Percentiles rank a stretch among this genome's conserved stretches.
Evolutionary conservation across 2,888 invertebrate genomes (phyloP).

Genomic region (Tineola bisselliella): DNA sequence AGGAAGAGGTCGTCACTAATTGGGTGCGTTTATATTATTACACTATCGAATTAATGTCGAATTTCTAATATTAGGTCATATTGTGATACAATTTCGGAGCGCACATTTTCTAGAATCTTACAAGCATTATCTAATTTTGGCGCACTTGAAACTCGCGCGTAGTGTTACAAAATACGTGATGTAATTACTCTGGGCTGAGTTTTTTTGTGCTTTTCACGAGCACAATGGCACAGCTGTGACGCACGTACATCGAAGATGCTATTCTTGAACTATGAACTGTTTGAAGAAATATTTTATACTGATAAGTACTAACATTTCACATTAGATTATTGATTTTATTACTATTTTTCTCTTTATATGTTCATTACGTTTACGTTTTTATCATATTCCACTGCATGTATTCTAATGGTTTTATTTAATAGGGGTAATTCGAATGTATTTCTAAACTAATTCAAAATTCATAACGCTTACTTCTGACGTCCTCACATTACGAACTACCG

Average conservation of each 20-base stretch:
- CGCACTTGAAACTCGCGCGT: slow-evolving; percentile 41
- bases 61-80: neutral
- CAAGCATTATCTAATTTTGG: slow-evolving; percentile 41
- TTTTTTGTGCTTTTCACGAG: slow-evolving; percentile 18
- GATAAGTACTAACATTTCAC: slow-evolving; percentile 1
- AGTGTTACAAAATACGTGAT: slow-evolving; percentile 57
- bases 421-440: too few relatives aligned
- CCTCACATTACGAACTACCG: neutral
- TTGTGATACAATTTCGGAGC: neutral
- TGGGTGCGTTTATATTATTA: slow-evolving; percentile 60
- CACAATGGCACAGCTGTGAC: neutral
- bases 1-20: slow-evolving; percentile 69
- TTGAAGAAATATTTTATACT: neutral
- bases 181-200: slow-evolving; percentile 36
- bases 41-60: neutral
- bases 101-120: slow-evolving; percentile 1
- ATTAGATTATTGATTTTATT: neutral
- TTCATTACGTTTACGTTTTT: neutral
- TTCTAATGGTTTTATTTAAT: too few relatives aligned
- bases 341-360: neutral
- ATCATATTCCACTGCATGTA: too few relatives aligned
- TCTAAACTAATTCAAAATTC: neutral
- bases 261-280: neutral
- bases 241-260: neutral
- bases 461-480: neutral